Base-by-base conservation (phyloP, 1,140 invertebrate species). In the Anagrus nilaparvatae region DNA sequence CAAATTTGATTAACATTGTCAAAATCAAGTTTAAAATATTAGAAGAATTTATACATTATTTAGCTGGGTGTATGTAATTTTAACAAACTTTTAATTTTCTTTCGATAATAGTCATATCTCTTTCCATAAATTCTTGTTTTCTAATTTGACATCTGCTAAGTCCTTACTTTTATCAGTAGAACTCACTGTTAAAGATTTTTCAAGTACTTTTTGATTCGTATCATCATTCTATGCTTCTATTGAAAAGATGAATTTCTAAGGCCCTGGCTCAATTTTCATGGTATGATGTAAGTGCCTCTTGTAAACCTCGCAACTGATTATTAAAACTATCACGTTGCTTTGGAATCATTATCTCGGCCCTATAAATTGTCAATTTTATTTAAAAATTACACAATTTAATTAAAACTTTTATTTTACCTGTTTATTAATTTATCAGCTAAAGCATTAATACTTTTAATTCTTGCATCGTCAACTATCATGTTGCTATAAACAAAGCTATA, bases 381-480 rank as follows among this genome's bases (percentile, higher is more conserved):
- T 18, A 34, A 40, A 1, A 21, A 12, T 17, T 13, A 32, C 23
- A 32, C 23, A 2, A 17, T 39, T 10, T n/a, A n/a, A 17, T 39
- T 10, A 10, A 36, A 7, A 45, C 75, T 71, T 37, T 70, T 71
- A 30, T n/a, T 74, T 63, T 6, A 87, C 87, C 67, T 94, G 46
- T 81, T 79, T 27, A 97, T 82, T 14, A 98, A 66, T 65, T 94
- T 93, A 58, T 95, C 87, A 0, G 92, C 92, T 21, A 97, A 61
- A 16, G 76, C 70, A 65, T 91, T 92, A 33, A 97, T 90, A 10
- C 73, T 76, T 55, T 82, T 81, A 18, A 99, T 87, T 43, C 88
- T 75, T 12, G 82, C 77, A 58, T 97, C 92, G 64, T 97, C 94
- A 1, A 97, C 90, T 50, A 87, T 76, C 82, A 97, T 95, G 54